A percentile compares a stretch with the other conserved stretches of the same genome.
Evolutionary conservation across 2,113 vertebrate genomes (phyloP).

Genomic region (Psittacus erithacus): DNA sequence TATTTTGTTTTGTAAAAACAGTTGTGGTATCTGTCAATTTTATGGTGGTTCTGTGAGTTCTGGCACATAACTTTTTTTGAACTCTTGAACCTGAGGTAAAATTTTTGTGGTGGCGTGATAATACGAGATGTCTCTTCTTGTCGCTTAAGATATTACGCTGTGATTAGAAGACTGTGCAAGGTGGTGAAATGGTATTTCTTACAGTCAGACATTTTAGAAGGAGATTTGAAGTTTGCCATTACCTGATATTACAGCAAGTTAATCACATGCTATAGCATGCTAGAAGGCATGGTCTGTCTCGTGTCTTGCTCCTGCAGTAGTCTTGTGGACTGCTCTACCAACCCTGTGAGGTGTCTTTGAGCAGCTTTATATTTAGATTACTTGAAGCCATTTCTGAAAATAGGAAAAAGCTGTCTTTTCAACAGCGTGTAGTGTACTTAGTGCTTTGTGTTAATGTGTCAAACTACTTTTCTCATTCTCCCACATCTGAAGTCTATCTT

Average conservation of each 20-base stretch:
- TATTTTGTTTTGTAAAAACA: not conserved
- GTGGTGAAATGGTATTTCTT: not conserved
- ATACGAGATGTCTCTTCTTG: not conserved
- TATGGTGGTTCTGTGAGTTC: not conserved
- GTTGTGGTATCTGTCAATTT: not conserved
- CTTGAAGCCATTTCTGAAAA: not conserved
- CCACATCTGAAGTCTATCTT: not conserved
- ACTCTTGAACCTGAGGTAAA: not conserved
- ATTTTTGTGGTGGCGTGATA: not conserved
- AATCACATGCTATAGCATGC: fast-evolving
- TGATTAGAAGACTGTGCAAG: not conserved
- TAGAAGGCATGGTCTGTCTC: not conserved
- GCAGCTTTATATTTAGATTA: not conserved
- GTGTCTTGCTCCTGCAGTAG: not conserved
- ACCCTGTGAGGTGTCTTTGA: not conserved
- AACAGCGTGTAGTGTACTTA: not conserved
- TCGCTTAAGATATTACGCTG: not conserved
- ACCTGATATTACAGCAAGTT: not conserved
- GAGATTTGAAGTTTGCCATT: not conserved
- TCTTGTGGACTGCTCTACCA: not conserved
- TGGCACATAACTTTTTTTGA: not conserved
- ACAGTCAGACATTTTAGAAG: not conserved
- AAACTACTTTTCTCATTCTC: not conserved
- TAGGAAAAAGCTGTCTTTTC: not conserved
- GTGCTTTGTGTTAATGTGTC: not conserved